Percentiles rank a stretch among this genome's conserved stretches.
Conservation (phyloP, 2,888 invertebrate genomes). For the Sturmia bella region DNA sequence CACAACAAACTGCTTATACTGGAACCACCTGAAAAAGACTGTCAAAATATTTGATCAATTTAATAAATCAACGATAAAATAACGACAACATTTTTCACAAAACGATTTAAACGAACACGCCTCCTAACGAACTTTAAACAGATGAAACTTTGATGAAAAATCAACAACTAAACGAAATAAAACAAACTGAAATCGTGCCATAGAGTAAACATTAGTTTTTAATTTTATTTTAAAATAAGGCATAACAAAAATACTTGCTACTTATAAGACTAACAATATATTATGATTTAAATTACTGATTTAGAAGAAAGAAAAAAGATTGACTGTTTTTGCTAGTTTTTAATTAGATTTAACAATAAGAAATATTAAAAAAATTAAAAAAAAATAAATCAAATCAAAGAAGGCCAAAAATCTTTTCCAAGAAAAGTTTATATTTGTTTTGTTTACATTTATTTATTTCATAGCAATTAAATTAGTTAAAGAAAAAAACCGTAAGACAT, state of each 20-base stretch:
- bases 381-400: slow-evolving; percentile 16
- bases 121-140: slow-evolving; percentile 37
- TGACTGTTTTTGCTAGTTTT: slow-evolving; percentile 29
- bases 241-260: neutral
- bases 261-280: neutral
- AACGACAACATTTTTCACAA: slow-evolving; percentile 47
- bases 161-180: slow-evolving; percentile 35
- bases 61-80: slow-evolving; percentile 32
- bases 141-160: slow-evolving; percentile 2
- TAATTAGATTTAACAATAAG: slow-evolving; percentile 29
- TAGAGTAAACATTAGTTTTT: slow-evolving; percentile 30
- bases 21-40: slow-evolving; percentile 68
- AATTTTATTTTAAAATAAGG: slow-evolving; percentile 4
- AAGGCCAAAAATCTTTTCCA: slow-evolving; percentile 65
- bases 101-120: slow-evolving; percentile 63
- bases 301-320: neutral
- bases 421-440: slow-evolving; percentile 66
- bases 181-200: slow-evolving; percentile 54
- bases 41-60: slow-evolving; percentile 60
- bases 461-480: slow-evolving; percentile 3
- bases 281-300: neutral
- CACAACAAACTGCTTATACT: slow-evolving; percentile 59
- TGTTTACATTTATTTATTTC: slow-evolving; percentile 28
- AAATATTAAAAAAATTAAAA: slow-evolving; percentile 1
- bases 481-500: slow-evolving; percentile 62